These are phyloP conservation scores for Eudyptes chrysolophus DNA, from an alignment of 2,113 vertebrate genomes.

Conservation along the genomic window DNA sequence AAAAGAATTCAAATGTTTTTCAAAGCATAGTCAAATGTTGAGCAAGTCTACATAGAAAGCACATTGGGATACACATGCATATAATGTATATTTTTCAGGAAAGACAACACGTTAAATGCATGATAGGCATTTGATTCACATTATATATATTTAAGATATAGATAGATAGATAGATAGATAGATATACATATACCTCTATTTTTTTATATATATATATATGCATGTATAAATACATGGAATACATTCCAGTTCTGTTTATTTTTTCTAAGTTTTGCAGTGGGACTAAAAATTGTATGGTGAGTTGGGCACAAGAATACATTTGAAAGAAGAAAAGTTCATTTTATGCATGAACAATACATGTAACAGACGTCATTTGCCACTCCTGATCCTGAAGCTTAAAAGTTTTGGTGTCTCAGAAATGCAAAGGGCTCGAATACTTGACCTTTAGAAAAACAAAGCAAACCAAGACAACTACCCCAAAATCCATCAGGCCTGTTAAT, in stretches of 20 bases:
- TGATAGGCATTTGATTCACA: background rate
- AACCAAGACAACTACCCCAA: background rate
- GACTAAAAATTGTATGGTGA: background rate
- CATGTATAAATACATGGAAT: background rate
- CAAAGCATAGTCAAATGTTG: background rate
- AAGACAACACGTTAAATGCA: background rate
- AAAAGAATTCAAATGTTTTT: background rate
- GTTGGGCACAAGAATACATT: background rate
- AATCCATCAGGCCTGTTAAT: background rate
- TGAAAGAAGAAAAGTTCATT: background rate
- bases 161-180: background rate
- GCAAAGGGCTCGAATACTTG: background rate
- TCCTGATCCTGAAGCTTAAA: background rate
- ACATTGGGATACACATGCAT: background rate
- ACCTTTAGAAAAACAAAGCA: background rate
- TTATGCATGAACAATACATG: background rate
- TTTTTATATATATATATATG: background rate
- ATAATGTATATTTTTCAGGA: accelerated
- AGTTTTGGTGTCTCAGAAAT: conserved; percentile 43
- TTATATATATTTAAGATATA: background rate
- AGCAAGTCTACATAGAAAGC: background rate
- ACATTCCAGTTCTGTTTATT: background rate
- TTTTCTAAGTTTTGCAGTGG: background rate
- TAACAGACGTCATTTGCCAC: background rate
- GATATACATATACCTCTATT: background rate